Evolutionary conservation across 1,140 invertebrate genomes (phyloP), one percentile per base, ranked within the genome.

Genomic region (Cydia fagiglandana): DNA sequence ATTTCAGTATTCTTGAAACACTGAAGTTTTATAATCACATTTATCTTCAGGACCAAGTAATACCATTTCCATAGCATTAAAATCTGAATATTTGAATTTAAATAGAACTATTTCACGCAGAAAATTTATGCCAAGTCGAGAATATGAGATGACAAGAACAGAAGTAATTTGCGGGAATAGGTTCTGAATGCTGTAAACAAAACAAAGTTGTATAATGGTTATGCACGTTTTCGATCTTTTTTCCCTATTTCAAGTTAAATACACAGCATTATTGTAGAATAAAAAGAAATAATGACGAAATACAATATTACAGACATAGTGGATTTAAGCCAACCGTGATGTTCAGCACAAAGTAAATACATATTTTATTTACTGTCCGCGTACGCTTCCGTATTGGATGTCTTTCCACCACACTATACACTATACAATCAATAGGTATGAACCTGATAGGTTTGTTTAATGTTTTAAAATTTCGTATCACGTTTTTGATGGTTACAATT

Each of bases 91-190:
- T 61, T 24, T 61, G 56, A 20, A 61, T 61, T 61, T 61, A 61
- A 24, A 61, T 68, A n/a, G 64, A 68, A 68, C 64, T 68, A 68
- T 68, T 68, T 68, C 28, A 68, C 24, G 64, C 64, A 38, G 64
- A 68, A 68, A 34, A 68, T 68, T 68, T 68, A 38, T 68, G 24
- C 64, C 28, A 68, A 68, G 64, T 68, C 30, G 13, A 68, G 28
- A 68, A 68, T 68, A 68, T 68, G 30, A 68, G 64, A 68, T 68
- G 64, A 17, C 64, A 68, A 17, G n/a, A n/a, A n/a, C 64, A 68
- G 64, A 38, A 68, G 15, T 38, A 68, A 68, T 68, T 68, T 68
- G 64, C 64, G 1, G 5, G 64, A 68, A 68, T 34, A 68, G 64
- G 17, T 61, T 24, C 17, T 24, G 56, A 61, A 24, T 61, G n/a